A percentile compares a stretch with the other conserved stretches of the same genome.
phyloP scores from a whole-genome alignment of 2,113 vertebrate genomes.

The Callaeas wilsoni region DNA sequence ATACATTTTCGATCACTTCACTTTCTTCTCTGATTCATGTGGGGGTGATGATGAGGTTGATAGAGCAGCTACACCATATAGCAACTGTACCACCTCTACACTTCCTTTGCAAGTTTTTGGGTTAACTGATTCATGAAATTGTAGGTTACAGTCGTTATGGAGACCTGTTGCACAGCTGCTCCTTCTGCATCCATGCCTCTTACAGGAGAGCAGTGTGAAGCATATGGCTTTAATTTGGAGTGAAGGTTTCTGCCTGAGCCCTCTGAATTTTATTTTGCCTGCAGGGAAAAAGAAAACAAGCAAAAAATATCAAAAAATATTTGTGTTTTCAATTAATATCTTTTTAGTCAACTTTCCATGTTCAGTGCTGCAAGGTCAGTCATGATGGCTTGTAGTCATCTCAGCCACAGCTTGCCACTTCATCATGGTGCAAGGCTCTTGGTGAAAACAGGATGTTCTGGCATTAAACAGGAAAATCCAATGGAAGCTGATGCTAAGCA shows the following conservation, averaged over 20 bases:
- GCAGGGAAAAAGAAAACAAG: neutral
- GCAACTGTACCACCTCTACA: neutral
- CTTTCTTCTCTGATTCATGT: neutral
- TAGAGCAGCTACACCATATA: neutral
- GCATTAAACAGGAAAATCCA: neutral
- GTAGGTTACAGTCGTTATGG: neutral
- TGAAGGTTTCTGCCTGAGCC: neutral
- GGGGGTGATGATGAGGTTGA: neutral
- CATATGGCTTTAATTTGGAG: neutral
- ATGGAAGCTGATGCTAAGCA: neutral
- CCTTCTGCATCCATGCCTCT: neutral
- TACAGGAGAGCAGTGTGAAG: neutral
- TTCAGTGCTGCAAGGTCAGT: neutral
- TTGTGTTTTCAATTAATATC: neutral
- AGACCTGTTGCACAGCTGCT: neutral
- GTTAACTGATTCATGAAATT: neutral
- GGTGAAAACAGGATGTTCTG: fast-evolving
- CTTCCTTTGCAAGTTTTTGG: neutral
- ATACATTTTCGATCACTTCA: neutral
- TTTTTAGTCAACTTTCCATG: neutral
- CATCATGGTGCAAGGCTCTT: neutral
- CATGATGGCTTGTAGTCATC: fast-evolving
- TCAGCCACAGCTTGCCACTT: neutral
- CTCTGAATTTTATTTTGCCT: neutral
- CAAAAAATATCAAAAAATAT: neutral